These are phyloP conservation scores for Gymnosoma rotundatum DNA, from an alignment of 2,888 invertebrate species.

Conservation along the genomic window DNA sequence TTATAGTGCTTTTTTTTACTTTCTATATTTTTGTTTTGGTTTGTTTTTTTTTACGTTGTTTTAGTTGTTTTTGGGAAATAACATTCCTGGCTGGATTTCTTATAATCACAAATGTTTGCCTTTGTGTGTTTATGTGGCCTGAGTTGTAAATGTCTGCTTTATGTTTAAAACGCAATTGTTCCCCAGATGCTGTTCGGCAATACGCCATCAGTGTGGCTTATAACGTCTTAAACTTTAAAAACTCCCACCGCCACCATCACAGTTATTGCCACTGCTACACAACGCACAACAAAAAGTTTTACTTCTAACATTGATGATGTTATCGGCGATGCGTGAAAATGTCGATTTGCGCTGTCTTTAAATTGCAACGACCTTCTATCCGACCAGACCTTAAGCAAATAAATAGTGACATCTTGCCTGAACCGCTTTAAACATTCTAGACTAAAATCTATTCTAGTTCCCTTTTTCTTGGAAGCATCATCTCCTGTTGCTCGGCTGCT, in stretches of 20 bases:
- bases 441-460: constrained; percentile 3
- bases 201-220: constrained; percentile 65
- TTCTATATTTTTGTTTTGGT: constrained; percentile 10
- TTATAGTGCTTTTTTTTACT: neutral
- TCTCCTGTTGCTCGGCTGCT: neutral
- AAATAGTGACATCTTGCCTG: constrained; percentile 58
- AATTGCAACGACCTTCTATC: constrained; percentile 42
- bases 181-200: constrained; percentile 70
- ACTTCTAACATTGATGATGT: constrained; percentile 46
- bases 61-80: constrained; percentile 34
- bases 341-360: constrained; percentile 64
- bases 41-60: constrained; percentile 16
- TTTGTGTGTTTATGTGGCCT: constrained; percentile 31
- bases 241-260: constrained; percentile 9
- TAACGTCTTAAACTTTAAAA: constrained; percentile 61
- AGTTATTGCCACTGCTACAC: neutral
- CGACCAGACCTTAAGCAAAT: constrained; percentile 25
- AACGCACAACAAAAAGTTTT: constrained; percentile 30
- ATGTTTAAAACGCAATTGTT: constrained; percentile 63
- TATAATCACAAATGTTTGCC: constrained; percentile 42
- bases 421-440: constrained; percentile 21
- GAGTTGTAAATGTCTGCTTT: constrained; percentile 22
- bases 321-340: constrained; percentile 72
- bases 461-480: constrained; percentile 1
- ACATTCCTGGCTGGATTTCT: constrained; percentile 34